A percentile compares a stretch with the other conserved stretches of the same genome.
Evolutionary conservation across 2,113 vertebrate species (phyloP).

Genomic region (Calidris pugnax): DNA sequence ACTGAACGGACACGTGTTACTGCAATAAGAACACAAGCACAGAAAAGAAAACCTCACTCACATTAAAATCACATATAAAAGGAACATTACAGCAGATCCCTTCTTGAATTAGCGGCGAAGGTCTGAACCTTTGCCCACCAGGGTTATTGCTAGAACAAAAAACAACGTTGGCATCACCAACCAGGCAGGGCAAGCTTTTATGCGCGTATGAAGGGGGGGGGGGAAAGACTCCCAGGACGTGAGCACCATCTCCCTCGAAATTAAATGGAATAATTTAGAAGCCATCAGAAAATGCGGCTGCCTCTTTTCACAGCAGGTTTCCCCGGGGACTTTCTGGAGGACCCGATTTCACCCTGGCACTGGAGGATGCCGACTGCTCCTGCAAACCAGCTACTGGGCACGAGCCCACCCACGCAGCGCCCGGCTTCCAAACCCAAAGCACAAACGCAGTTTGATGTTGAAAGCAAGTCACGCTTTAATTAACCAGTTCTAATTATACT

Average conservation of each 20-base stretch:
- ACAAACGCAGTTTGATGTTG: neutral
- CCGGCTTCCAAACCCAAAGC: neutral
- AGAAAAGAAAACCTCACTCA: neutral
- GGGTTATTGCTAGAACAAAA: neutral
- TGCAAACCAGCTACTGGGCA: neutral
- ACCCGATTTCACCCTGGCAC: neutral
- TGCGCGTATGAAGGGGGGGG: accelerated
- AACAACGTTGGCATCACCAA: accelerated
- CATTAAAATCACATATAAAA: neutral
- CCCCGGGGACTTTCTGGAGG: neutral
- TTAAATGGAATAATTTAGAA: neutral
- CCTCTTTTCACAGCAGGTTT: neutral
- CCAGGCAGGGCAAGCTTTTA: neutral
- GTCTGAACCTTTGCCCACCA: neutral
- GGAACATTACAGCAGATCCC: neutral
- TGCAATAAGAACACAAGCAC: neutral
- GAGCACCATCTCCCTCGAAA: neutral
- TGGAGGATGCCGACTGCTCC: neutral
- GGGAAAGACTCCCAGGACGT: accelerated
- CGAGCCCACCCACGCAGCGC: neutral
- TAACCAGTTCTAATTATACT: neutral
- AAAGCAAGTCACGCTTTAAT: neutral
- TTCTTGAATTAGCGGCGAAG: neutral
- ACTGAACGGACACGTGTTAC: accelerated
- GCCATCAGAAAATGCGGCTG: accelerated